Evolutionary conservation across 2,113 vertebrate species (phyloP).

Genomic region (Archocentrus centrarchus): DNA sequence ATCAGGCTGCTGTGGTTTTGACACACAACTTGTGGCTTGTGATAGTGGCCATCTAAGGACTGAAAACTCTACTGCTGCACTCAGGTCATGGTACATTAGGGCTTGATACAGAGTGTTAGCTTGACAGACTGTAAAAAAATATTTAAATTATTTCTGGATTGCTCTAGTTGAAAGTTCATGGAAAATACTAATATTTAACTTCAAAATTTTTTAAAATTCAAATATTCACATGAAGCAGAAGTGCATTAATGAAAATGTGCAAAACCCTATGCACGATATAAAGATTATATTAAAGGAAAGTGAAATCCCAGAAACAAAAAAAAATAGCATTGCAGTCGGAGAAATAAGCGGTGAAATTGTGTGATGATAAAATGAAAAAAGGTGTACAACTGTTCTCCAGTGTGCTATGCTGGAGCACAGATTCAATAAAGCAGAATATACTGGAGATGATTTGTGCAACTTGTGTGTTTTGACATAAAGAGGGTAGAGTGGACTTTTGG

Average conservation of each 20-base stretch:
- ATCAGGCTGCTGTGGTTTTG: neutral
- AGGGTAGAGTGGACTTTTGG: neutral
- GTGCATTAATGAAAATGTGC: neutral
- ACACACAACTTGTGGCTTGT: neutral
- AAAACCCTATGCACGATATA: neutral
- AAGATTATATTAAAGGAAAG: neutral
- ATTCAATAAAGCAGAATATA: slow-evolving; percentile 1
- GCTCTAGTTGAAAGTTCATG: neutral
- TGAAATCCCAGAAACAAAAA: neutral
- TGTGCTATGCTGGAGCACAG: neutral
- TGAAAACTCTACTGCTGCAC: slow-evolving; percentile 12
- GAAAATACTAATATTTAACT: neutral
- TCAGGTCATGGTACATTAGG: neutral
- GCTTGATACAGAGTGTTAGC: neutral
- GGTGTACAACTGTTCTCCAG: neutral
- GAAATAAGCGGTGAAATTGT: neutral
- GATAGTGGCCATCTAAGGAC: neutral
- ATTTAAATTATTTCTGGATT: neutral
- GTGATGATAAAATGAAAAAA: neutral
- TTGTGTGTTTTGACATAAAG: neutral
- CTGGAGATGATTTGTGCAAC: neutral
- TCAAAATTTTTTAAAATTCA: neutral
- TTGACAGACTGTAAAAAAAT: neutral
- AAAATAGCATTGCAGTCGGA: neutral
- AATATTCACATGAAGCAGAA: neutral